Evolutionary conservation across 1,140 invertebrate genomes (phyloP).

Genomic region (Palaemon carinicauda): DNA sequence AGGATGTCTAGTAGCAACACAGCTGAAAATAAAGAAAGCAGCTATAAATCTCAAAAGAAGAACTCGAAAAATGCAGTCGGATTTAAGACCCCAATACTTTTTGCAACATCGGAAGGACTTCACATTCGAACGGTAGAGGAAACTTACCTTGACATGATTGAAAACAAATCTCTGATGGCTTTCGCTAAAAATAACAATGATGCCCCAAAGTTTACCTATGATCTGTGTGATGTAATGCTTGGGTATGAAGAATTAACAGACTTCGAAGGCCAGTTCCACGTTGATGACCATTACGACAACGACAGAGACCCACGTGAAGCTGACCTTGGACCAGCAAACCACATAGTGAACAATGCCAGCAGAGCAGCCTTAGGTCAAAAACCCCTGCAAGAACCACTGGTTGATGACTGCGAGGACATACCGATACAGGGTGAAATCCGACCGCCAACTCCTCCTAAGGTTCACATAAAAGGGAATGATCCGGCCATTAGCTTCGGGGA

Average conservation of each 20-base stretch:
- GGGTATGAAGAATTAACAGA: slow-evolving; percentile 54
- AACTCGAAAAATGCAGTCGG: slow-evolving; percentile 39
- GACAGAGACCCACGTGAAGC: slow-evolving; percentile 23
- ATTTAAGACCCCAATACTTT: slow-evolving; percentile 52
- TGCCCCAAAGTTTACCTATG: slow-evolving; percentile 43
- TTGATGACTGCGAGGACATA: background rate
- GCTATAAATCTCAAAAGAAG: background rate
- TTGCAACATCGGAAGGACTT: slow-evolving; percentile 53
- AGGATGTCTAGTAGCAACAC: background rate
- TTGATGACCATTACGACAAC: slow-evolving; percentile 47
- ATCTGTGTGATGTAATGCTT: slow-evolving; percentile 52
- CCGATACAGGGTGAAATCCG: background rate
- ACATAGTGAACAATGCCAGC: slow-evolving; percentile 45
- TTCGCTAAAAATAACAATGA: slow-evolving; percentile 9
- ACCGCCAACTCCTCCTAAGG: slow-evolving; percentile 43
- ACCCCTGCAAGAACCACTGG: background rate
- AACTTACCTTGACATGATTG: slow-evolving; percentile 28
- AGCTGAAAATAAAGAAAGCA: background rate
- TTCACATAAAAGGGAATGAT: slow-evolving; percentile 28
- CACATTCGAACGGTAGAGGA: slow-evolving; percentile 56
- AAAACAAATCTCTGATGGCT: slow-evolving; percentile 33
- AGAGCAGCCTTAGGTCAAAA: slow-evolving; percentile 40
- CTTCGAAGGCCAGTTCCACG: slow-evolving; percentile 55
- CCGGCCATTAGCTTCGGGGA: slow-evolving; percentile 37
- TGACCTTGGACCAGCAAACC: slow-evolving; percentile 1